These are phyloP conservation scores for Calosoma granatense DNA, from an alignment of 1,140 invertebrate genomes.

Conservation along the genomic window DNA sequence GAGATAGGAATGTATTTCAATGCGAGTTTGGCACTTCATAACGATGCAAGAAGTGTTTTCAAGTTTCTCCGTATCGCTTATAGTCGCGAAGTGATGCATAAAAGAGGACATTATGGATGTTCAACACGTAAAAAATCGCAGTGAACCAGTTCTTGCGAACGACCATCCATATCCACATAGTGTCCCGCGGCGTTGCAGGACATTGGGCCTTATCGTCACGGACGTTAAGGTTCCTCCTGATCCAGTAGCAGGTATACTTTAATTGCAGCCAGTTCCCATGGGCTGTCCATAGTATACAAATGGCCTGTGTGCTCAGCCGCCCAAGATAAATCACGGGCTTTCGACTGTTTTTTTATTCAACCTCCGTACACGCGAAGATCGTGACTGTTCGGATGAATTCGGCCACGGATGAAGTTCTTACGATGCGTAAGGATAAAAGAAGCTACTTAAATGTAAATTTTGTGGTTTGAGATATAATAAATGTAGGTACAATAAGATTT, in stretches of 20 bases:
- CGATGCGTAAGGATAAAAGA: too few relatives aligned
- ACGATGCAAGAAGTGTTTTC: too few relatives aligned
- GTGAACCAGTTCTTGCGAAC: not conserved
- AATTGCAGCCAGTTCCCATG: constrained; percentile 3
- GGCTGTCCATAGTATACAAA: constrained; percentile 6
- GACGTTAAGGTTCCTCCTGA: not conserved
- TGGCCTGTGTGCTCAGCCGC: constrained; percentile 6
- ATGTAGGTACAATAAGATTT: too few relatives aligned
- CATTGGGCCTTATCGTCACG: not conserved
- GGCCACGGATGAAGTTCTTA: too few relatives aligned
- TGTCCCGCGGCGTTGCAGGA: not conserved
- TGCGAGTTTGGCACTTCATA: too few relatives aligned
- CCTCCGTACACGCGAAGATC: not conserved
- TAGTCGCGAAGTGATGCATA: too few relatives aligned
- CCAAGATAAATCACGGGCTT: constrained; percentile 6
- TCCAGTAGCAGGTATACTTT: constrained; percentile 6
- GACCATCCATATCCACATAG: not conserved
- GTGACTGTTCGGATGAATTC: not conserved
- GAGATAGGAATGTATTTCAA: too few relatives aligned
- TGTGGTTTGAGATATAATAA: too few relatives aligned
- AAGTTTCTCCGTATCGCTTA: too few relatives aligned
- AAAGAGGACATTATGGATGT: too few relatives aligned
- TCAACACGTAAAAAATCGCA: too few relatives aligned
- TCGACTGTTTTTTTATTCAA: constrained; percentile 1
- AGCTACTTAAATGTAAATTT: too few relatives aligned